Conservation (phyloP, 2,888 invertebrate species). For the Lasioglossum figueresi region DNA sequence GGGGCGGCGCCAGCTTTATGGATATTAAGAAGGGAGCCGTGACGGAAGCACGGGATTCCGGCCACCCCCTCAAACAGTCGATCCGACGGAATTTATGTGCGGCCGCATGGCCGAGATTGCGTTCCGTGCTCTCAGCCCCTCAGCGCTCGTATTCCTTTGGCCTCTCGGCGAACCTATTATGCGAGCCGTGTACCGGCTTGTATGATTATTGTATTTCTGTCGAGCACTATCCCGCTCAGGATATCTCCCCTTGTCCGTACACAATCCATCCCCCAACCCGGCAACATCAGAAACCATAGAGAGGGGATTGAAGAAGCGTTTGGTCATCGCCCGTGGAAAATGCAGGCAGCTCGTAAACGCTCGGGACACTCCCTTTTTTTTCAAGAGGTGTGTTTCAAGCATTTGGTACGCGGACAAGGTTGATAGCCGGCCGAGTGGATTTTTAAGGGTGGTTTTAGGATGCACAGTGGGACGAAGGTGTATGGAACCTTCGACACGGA, state of each 20-base stretch:
- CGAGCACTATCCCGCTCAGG: constrained; percentile 24
- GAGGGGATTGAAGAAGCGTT: constrained; percentile 6
- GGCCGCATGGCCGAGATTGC: constrained; percentile 60
- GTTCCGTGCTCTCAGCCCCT: constrained; percentile 18
- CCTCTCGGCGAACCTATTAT: constrained; percentile 54
- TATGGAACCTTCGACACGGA: neutral
- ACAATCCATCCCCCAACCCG: constrained; percentile 9
- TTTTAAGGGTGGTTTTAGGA: constrained; percentile 6
- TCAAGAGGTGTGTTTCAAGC: neutral
- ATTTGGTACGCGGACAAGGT: neutral
- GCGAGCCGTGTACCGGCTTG: constrained; percentile 44
- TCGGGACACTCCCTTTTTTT: neutral
- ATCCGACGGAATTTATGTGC: constrained; percentile 64
- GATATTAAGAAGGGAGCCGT: constrained; percentile 58
- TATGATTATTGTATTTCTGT: constrained; percentile 63
- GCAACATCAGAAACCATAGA: neutral
- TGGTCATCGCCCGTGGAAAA: constrained; percentile 11
- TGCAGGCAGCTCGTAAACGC: neutral
- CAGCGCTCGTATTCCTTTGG: constrained; percentile 55
- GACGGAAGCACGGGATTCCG: neutral
- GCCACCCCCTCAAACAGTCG: constrained; percentile 59
- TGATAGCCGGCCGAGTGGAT: neutral
- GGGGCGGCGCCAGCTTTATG: constrained; percentile 48
- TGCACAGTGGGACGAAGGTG: neutral
- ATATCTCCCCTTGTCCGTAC: constrained; percentile 25